phyloP scores from a whole-genome alignment of 2,888 invertebrate species.

The Hedychridium roseum region DNA sequence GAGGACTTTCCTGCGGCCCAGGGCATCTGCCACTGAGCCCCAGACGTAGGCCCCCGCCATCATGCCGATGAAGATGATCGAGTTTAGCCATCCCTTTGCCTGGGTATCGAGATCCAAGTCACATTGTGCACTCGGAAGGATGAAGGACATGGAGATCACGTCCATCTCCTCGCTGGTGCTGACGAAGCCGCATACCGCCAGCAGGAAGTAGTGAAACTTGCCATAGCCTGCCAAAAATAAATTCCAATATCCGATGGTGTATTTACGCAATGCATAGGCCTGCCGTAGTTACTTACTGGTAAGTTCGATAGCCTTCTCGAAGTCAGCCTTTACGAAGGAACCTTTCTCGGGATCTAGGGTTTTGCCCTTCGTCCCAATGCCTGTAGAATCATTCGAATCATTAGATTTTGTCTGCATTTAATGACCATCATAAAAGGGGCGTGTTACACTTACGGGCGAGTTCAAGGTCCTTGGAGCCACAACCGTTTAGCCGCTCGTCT shows the following conservation, averaged over 20 bases:
- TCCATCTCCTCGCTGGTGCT: constrained; percentile 96
- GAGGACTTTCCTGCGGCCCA: constrained; percentile 87
- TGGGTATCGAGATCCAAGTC: constrained; percentile 86
- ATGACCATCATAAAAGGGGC: not conserved
- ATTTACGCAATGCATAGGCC: constrained; percentile 1
- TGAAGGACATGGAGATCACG: constrained; percentile 94
- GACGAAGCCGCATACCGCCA: constrained; percentile 92
- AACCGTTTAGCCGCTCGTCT: constrained; percentile 83
- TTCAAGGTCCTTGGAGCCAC: constrained; percentile 77
- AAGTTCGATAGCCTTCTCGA: constrained; percentile 87
- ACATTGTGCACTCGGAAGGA: constrained; percentile 91
- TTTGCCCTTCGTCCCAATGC: constrained; percentile 68
- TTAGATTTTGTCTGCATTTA: not conserved
- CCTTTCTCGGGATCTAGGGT: constrained; percentile 74
- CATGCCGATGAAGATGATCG: constrained; percentile 88
- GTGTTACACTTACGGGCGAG: constrained; percentile 66
- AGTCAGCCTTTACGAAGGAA: constrained; percentile 80
- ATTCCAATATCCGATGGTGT: not conserved
- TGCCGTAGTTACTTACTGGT: constrained; percentile 72
- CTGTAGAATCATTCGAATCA: no score
- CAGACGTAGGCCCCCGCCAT: constrained; percentile 94
- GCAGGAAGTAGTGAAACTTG: constrained; percentile 87
- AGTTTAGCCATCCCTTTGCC: constrained; percentile 84
- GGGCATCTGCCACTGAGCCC: constrained; percentile 89
- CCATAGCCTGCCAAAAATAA: constrained; percentile 73